Evolutionary conservation across 2,113 vertebrate species (phyloP).

Genomic region (Oryzias celebensis): DNA sequence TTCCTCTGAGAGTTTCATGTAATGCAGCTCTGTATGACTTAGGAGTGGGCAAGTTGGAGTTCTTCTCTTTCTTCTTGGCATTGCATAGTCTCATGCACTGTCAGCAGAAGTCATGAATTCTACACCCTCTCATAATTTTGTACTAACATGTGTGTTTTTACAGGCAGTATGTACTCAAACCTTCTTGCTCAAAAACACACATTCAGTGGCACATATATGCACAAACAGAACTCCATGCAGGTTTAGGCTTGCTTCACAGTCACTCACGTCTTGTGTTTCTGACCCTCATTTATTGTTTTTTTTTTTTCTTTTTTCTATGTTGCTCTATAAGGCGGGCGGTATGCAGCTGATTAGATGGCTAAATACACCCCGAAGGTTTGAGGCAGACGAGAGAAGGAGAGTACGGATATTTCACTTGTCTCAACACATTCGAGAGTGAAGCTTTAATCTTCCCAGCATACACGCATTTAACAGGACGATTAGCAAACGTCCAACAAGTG

Average conservation of each 20-base stretch:
- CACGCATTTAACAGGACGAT: constrained; percentile 63
- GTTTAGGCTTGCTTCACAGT: constrained; percentile 50
- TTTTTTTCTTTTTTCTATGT: constrained; percentile 62
- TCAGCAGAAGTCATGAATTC: constrained; percentile 17
- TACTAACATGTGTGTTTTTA: constrained; percentile 51
- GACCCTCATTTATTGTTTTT: constrained; percentile 65
- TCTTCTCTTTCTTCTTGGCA: constrained; percentile 21
- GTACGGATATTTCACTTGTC: constrained; percentile 61
- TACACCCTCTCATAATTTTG: constrained; percentile 51
- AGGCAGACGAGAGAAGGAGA: constrained; percentile 42
- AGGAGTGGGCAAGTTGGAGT: constrained; percentile 14
- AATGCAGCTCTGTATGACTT: constrained; percentile 19
- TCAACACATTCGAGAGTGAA: constrained; percentile 62
- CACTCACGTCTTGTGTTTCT: constrained; percentile 61
- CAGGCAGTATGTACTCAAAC: constrained; percentile 35
- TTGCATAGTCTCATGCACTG: neutral
- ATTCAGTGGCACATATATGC: constrained; percentile 1
- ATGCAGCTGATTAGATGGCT: constrained; percentile 77
- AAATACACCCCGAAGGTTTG: constrained; percentile 70
- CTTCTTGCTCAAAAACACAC: constrained; percentile 23
- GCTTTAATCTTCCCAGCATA: constrained; percentile 63
- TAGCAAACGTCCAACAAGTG: constrained; percentile 50
- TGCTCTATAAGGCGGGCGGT: constrained; percentile 71
- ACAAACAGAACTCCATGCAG: constrained; percentile 13
- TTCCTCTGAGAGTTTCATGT: constrained; percentile 5